phyloP scores from a whole-genome alignment of 2,797 vertebrate species.

The Psittacula derbiana region DNA sequence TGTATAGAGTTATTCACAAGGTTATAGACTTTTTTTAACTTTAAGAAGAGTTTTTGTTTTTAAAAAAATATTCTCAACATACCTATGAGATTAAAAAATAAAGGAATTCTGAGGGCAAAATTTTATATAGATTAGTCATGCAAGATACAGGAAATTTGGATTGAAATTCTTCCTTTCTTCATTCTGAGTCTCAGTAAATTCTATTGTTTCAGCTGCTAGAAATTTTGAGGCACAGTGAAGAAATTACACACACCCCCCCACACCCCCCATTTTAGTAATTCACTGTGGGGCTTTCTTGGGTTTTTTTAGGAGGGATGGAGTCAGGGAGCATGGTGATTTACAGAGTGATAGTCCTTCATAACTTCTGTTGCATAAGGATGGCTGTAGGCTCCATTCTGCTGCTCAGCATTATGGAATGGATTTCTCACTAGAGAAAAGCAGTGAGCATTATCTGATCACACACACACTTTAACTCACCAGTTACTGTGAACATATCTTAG shows the following conservation, averaged over 20 bases:
- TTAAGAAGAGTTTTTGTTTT: not conserved
- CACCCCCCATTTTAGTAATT: not conserved
- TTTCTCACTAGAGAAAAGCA: not conserved
- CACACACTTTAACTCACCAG: not conserved
- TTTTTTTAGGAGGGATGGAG: not conserved
- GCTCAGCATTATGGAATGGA: not conserved
- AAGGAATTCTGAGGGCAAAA: not conserved
- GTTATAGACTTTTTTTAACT: not conserved
- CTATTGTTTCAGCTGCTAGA: not conserved
- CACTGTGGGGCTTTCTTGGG: not conserved
- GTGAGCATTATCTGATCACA: not conserved
- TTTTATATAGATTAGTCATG: not conserved
- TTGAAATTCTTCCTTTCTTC: not conserved
- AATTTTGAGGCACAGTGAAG: not conserved
- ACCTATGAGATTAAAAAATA: not conserved
- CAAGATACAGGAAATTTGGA: not conserved
- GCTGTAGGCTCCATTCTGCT: not conserved
- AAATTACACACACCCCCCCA: not conserved
- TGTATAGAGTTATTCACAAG: not conserved
- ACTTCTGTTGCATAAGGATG: not conserved
- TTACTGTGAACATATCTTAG: not conserved
- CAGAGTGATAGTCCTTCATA: not conserved
- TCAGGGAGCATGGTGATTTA: not conserved
- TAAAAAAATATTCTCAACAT: not conserved
- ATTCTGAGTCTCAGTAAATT: not conserved